phyloP scores from a whole-genome alignment of 1,140 invertebrate species.

The Ceratosolen solmsi region DNA sequence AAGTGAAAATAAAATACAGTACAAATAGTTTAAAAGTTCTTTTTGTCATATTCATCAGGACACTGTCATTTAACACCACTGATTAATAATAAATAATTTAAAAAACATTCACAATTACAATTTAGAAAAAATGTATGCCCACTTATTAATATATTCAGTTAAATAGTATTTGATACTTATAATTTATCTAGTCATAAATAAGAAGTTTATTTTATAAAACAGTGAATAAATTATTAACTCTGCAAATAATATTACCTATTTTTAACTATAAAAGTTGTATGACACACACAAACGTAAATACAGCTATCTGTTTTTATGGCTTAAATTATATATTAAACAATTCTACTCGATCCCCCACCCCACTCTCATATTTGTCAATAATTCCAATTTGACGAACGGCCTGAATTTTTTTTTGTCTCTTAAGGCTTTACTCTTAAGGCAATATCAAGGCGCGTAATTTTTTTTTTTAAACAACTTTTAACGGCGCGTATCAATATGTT shows the following conservation, averaged over 20 bases:
- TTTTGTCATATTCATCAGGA: too few species aligned
- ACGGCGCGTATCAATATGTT: background rate
- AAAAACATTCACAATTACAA: too few species aligned
- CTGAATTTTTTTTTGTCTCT: too few species aligned
- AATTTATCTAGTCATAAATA: slow-evolving; percentile 6
- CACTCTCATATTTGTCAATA: too few species aligned
- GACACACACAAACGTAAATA: background rate
- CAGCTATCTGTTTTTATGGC: background rate
- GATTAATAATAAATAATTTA: too few species aligned
- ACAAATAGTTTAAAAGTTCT: too few species aligned
- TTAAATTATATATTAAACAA: background rate
- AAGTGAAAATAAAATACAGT: too few species aligned
- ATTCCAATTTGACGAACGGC: too few species aligned
- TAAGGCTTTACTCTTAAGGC: background rate
- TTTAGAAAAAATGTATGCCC: too few species aligned
- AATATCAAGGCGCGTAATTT: background rate
- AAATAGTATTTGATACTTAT: too few species aligned
- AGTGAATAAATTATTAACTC: background rate
- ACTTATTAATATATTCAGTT: too few species aligned
- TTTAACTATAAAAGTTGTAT: background rate
- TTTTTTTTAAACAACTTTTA: background rate
- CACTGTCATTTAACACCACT: too few species aligned
- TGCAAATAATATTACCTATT: background rate
- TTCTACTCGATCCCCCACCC: background rate
- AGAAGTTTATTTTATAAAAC: background rate